phyloP scores from a whole-genome alignment of 2,888 invertebrate genomes.

The Drosophila hawaiiensis region DNA sequence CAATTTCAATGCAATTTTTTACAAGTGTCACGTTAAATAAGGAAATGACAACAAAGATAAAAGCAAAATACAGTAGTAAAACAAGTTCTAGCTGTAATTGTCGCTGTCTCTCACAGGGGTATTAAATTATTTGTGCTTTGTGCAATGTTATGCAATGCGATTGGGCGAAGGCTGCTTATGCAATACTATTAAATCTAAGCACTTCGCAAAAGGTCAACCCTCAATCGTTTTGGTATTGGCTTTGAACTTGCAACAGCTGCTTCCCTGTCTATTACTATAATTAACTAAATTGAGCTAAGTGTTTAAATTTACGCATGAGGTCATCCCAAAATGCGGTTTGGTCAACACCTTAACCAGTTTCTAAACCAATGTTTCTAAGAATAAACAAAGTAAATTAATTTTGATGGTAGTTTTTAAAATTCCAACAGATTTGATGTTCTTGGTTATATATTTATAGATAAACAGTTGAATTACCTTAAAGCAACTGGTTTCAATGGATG shows the following conservation, averaged over 20 bases:
- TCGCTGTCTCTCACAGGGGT: constrained; percentile 24
- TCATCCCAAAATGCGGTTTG: constrained; percentile 30
- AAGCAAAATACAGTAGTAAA: constrained; percentile 16
- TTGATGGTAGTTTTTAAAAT: not conserved
- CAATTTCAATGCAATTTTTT: constrained; percentile 77
- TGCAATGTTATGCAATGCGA: constrained; percentile 49
- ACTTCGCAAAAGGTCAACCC: constrained; percentile 44
- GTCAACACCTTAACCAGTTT: constrained; percentile 45
- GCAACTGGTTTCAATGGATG: not conserved
- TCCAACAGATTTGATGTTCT: not conserved
- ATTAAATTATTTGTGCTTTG: constrained; percentile 31
- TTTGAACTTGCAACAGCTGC: constrained; percentile 51
- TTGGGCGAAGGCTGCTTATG: constrained; percentile 34
- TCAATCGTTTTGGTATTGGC: constrained; percentile 21
- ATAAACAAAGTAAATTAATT: constrained; percentile 9
- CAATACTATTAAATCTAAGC: not conserved
- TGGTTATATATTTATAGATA: not conserved
- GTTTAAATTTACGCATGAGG: constrained; percentile 43
- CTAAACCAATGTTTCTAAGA: constrained; percentile 10
- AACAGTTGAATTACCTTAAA: not conserved
- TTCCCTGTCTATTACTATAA: constrained; percentile 16
- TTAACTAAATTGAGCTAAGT: constrained; percentile 40
- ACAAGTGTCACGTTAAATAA: constrained; percentile 80
- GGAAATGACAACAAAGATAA: constrained; percentile 68
- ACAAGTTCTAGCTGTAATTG: constrained; percentile 49